Evolutionary conservation across 2,888 invertebrate genomes (phyloP).

Genomic region (Fragum whitleyi): DNA sequence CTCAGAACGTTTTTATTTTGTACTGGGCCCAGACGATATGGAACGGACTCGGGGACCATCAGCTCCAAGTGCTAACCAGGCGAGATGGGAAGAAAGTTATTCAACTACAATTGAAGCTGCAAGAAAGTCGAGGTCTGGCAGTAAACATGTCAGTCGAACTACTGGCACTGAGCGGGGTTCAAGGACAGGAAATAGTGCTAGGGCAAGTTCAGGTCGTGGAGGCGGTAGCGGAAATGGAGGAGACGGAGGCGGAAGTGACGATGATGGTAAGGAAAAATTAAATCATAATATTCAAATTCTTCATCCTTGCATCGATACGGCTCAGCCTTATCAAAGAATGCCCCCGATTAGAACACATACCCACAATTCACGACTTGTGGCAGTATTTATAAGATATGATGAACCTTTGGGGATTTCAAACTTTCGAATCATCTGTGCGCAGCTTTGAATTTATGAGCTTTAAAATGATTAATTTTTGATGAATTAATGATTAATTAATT

Average conservation of each 20-base stretch:
- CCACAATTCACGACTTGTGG: too few species aligned
- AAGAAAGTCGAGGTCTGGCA: background rate
- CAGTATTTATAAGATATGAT: too few species aligned
- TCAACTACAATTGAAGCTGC: background rate
- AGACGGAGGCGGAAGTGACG: slow-evolving; percentile 7
- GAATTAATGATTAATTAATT: too few species aligned
- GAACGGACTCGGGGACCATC: background rate
- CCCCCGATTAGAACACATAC: too few species aligned
- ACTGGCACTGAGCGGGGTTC: background rate
- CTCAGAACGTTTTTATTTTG: too few species aligned
- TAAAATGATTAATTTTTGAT: too few species aligned
- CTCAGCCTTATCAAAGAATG: too few species aligned
- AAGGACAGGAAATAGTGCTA: background rate
- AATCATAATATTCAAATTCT: background rate
- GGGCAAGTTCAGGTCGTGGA: background rate
- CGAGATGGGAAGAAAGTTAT: background rate
- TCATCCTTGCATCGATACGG: too few species aligned
- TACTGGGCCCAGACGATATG: too few species aligned
- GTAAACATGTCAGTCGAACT: background rate
- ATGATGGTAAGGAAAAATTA: background rate
- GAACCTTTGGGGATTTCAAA: too few species aligned
- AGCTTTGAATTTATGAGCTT: too few species aligned
- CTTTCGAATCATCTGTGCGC: too few species aligned
- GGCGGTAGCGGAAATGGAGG: background rate
- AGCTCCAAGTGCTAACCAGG: background rate